Percentiles rank a stretch among this genome's conserved stretches.
phyloP scores from a whole-genome alignment of 2,888 invertebrate genomes.

The Pandemis heparana region DNA sequence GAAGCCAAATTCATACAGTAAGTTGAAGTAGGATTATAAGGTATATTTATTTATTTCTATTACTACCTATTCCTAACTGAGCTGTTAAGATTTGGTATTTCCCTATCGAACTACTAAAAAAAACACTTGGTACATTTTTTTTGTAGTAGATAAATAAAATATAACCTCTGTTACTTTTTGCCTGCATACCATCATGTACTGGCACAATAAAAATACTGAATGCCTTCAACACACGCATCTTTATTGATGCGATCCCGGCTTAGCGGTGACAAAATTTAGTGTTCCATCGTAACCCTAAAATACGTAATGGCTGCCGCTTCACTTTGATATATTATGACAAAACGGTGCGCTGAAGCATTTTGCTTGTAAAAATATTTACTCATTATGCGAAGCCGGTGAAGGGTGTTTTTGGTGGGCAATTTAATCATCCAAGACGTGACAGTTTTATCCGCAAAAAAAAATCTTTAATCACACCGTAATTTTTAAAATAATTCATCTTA shows the following conservation, averaged over 20 bases:
- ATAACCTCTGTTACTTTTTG: no score
- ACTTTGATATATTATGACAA: conserved; percentile 43
- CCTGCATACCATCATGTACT: neutral
- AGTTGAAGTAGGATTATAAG: no score
- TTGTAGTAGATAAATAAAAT: no score
- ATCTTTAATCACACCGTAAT: neutral
- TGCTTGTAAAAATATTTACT: conserved; percentile 39
- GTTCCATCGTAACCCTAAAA: conserved; percentile 41
- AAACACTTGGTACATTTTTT: no score
- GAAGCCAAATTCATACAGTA: no score
- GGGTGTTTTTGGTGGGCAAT: conserved; percentile 7
- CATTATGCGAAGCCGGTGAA: conserved; percentile 19
- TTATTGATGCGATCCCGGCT: conserved; percentile 41
- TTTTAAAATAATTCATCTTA: neutral
- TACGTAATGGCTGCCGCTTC: conserved; percentile 39
- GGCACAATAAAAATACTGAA: conserved; percentile 23
- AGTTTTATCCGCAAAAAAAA: neutral
- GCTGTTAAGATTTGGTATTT: no score
- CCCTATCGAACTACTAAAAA: no score
- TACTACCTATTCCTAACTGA: no score
- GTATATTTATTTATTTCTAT: no score
- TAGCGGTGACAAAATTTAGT: conserved; percentile 42
- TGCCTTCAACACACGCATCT: conserved; percentile 23
- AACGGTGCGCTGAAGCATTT: conserved; percentile 39
- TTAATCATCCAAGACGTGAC: neutral